A percentile compares a stretch with the other conserved stretches of the same genome.
These are phyloP conservation scores for Mormyrus proboscirostris DNA, from an alignment of 2,797 vertebrate species.

Conservation along the genomic window DNA sequence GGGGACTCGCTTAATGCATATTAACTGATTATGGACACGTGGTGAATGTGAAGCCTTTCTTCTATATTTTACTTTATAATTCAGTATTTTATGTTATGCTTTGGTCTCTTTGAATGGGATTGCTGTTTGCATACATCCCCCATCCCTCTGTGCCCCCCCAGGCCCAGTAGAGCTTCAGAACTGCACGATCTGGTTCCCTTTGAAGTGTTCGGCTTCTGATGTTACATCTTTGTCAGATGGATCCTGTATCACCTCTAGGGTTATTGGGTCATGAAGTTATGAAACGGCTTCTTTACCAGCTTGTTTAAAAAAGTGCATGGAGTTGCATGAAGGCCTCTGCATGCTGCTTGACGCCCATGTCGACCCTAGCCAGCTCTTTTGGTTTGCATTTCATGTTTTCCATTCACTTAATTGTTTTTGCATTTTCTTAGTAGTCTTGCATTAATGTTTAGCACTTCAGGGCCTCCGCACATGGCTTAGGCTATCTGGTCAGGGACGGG, in stretches of 20 bases:
- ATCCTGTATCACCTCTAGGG: background rate
- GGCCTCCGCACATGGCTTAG: background rate
- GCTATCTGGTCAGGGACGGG: background rate
- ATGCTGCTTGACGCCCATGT: background rate
- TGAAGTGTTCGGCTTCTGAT: background rate
- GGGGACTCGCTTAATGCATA: background rate
- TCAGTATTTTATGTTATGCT: background rate
- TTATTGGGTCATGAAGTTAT: background rate
- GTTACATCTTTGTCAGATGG: background rate
- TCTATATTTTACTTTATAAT: background rate
- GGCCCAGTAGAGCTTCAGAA: background rate
- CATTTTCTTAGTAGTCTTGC: background rate
- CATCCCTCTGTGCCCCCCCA: background rate
- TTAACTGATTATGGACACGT: background rate
- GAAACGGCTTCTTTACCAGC: background rate
- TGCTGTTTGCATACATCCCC: background rate
- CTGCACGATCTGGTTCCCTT: background rate
- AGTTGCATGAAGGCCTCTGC: background rate
- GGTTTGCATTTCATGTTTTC: background rate
- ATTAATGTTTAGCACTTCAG: background rate
- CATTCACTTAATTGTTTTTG: background rate
- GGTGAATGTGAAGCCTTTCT: background rate
- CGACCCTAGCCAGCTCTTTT: background rate
- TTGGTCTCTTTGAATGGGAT: background rate
- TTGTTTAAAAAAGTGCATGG: background rate